Evolutionary conservation across 2,888 invertebrate species (phyloP).

Genomic region (Tachina grossa): DNA sequence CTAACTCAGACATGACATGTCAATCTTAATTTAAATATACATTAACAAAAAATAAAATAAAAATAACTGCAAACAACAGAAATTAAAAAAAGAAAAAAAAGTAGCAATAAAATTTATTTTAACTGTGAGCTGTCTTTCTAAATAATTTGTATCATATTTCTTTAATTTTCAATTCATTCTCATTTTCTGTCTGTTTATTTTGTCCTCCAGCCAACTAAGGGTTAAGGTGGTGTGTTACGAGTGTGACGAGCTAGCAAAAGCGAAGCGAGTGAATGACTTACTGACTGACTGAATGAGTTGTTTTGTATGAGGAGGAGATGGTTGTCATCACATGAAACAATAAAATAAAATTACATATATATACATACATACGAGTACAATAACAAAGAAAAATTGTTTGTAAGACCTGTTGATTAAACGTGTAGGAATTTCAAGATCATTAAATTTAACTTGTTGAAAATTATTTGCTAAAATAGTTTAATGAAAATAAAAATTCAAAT

Average conservation of each 20-base stretch:
- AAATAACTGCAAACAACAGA: slow-evolving; percentile 8
- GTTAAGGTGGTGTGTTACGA: slow-evolving; percentile 40
- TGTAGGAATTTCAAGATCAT: slow-evolving; percentile 70
- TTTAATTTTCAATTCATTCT: background rate
- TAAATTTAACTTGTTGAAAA: slow-evolving; percentile 55
- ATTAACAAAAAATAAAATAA: slow-evolving; percentile 18
- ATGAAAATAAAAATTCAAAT: slow-evolving; percentile 36
- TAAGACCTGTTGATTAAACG: slow-evolving; percentile 68
- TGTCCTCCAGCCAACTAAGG: slow-evolving; percentile 21
- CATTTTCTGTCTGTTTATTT: slow-evolving; percentile 1
- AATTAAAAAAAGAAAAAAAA: background rate
- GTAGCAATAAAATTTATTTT: slow-evolving; percentile 19
- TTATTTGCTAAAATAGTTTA: slow-evolving; percentile 57
- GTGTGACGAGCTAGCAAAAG: slow-evolving; percentile 36
- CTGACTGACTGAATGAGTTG: slow-evolving; percentile 5
- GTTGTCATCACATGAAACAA: slow-evolving; percentile 50
- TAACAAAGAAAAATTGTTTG: slow-evolving; percentile 39
- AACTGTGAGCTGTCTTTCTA: slow-evolving; percentile 39
- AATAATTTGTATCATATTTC: slow-evolving; percentile 63
- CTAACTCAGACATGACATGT: slow-evolving; percentile 69
- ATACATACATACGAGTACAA: background rate
- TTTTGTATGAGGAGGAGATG: slow-evolving; percentile 8
- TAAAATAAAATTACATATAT: slow-evolving; percentile 15
- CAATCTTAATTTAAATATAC: slow-evolving; percentile 56
- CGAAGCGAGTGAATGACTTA: slow-evolving; percentile 18